Percentiles rank a stretch among this genome's conserved stretches.
phyloP scores from a whole-genome alignment of 1,140 invertebrate genomes.

The Prorops nasuta region DNA sequence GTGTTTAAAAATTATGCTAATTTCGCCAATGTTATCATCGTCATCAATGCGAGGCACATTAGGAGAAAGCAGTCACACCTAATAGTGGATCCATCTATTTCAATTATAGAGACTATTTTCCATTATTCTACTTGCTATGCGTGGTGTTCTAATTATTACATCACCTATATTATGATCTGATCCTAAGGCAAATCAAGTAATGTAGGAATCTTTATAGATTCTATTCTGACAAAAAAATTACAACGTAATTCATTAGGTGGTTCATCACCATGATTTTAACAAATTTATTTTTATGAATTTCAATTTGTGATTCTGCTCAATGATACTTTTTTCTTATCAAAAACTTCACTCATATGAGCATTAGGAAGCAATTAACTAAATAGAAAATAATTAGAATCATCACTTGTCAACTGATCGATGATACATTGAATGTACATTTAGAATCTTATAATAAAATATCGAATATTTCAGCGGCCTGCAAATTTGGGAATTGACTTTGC shows the following conservation, averaged over 20 bases:
- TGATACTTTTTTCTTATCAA: constrained; percentile 5
- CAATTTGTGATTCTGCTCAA: constrained; percentile 1
- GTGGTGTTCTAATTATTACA: neutral
- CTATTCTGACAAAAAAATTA: neutral
- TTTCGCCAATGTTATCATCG: constrained; percentile 2
- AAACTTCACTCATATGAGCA: neutral
- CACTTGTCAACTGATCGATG: neutral
- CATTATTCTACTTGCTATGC: constrained; percentile 22
- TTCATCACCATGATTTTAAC: neutral
- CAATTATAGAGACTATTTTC: constrained; percentile 44
- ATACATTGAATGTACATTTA: constrained; percentile 9
- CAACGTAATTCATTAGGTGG: neutral
- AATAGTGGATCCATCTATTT: constrained; percentile 32
- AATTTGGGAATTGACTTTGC: neutral
- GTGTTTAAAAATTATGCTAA: constrained; percentile 1
- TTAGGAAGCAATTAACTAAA: neutral
- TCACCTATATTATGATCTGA: neutral
- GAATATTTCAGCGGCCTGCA: constrained; percentile 4
- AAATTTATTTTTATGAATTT: neutral
- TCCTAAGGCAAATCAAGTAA: neutral
- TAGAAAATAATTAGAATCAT: constrained; percentile 11
- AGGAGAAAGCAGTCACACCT: too few relatives aligned
- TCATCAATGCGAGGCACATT: constrained; percentile 28
- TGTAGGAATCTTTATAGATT: neutral
- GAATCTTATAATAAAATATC: constrained; percentile 9